Conservation (phyloP, 2,113 vertebrate species). For the Lucifuga dentata region DNA sequence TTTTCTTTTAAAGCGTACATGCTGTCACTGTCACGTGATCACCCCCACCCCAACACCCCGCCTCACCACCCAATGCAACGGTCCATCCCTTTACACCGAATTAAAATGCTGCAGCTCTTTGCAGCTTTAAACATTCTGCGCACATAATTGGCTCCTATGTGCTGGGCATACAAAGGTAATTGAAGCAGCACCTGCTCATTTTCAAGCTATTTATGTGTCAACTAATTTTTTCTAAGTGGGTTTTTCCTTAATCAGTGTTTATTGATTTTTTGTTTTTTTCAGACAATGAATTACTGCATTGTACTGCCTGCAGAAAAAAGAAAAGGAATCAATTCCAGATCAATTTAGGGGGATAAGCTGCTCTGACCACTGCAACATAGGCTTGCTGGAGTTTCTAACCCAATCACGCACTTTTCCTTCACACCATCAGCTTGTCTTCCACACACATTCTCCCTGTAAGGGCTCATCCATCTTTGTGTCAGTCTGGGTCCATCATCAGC, state of each 20-base stretch:
- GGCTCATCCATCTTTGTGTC: constrained; percentile 34
- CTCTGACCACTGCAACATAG: too few species aligned
- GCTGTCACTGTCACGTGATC: constrained; percentile 70
- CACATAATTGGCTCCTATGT: neutral
- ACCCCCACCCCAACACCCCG: too few species aligned
- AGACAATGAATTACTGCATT: too few species aligned
- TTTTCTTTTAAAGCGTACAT: constrained; percentile 61
- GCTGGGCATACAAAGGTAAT: neutral
- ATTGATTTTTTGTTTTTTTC: too few species aligned
- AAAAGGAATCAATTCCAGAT: too few species aligned
- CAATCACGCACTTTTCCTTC: neutral
- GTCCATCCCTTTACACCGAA: constrained; percentile 22
- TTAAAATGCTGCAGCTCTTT: constrained; percentile 27
- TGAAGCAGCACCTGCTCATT: neutral
- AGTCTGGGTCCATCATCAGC: constrained; percentile 43
- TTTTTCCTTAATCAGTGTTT: too few species aligned
- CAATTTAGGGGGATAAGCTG: too few species aligned
- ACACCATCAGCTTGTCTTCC: neutral
- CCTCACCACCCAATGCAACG: constrained; percentile 53
- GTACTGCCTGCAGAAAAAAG: too few species aligned
- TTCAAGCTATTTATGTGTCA: neutral
- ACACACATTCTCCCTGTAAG: neutral
- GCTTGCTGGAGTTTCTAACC: neutral
- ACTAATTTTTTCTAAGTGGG: too few species aligned
- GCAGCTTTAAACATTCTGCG: constrained; percentile 5